Evolutionary conservation across 2,888 invertebrate genomes (phyloP), one percentile per base, ranked within the genome.

Genomic region (Drosophila colorata): DNA sequence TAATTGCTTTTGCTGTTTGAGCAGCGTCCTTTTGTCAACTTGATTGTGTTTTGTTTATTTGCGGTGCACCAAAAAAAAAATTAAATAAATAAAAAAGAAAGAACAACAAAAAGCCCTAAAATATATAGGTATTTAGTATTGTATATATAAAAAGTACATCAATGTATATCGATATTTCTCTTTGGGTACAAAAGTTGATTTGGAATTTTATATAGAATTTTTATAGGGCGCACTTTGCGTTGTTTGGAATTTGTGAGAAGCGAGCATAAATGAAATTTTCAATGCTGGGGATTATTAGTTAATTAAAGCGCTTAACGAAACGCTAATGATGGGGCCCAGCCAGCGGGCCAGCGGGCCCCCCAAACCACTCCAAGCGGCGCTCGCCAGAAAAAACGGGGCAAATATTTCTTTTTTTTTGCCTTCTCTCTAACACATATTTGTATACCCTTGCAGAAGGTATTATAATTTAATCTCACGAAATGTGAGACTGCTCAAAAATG

Each of bases 1-100:
- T 83, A 81, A 81, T 81, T 81, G 81, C 81, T 86, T 83, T 74
- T 77, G 73, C 80, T 74, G 84, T 87, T 69, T 76, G 74, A 55
- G 73, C 74, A 69, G 78, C 64, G 64, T 65, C 63, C 79, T 70
- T 78, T 77, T 78, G 74, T 78, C 78, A 77, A 78, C 74, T 77
- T 78, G 76, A 77, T 77, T 77, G 74, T 73, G 59, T 56, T 73
- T 59, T 72, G 74, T 71, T 71, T 74, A 56, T 56, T 73, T 74
- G 56, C 43, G 68, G 56, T 55, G 9, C 44, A 14, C 31, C 20
- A 14, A 35, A 16, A 49, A 18, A 9, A n/a, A 11, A 31, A 31
- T 31, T 9, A 8, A 9, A 31, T 18, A 1, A 16, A 33, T 18
- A 16, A 3, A 33, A 13, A 16, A 7, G 13, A 31, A 13, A 20